Base-by-base conservation (phyloP, 2,113 vertebrate genomes). In the Phoenicopterus ruber region DNA sequence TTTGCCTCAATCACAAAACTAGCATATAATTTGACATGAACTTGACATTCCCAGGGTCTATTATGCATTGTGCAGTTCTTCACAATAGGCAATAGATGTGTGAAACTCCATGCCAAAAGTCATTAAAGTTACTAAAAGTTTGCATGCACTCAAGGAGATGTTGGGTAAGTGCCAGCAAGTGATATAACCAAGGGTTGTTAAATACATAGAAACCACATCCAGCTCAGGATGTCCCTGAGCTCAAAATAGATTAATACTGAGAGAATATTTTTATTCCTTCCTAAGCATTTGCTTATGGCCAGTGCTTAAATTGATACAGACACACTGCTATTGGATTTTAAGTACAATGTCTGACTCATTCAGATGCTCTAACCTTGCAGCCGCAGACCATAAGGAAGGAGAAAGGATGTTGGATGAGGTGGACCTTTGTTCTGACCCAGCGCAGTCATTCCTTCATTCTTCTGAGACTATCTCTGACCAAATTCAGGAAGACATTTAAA, bases 71-170 rank as follows among this genome's bases (percentile, higher is more conserved):
- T 94, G 57, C 38, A 52, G 0, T 79, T 94, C 78, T 89, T 91
- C 70, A 90, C 73, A 84, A 85, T 76, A 79, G 87, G 87, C 91
- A 87, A 25, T 87, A 85, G 84, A 85, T 82, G 66, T 82, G 87
- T 94, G 93, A 93, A 96, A 89, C 16, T 79, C 70, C 52, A 36
- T 93, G 94, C 95, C 90, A 97, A 18, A 91, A 94, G 70, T 76
- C 81, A 93, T 93, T 96, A 82, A 87, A 92, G 73, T 88, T 70
- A 16, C 57, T 82, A 49, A 49, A 66, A 94, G 73, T 87, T 93
- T 96, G 73, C 49, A 6, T 79, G 78, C 65, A 78, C 49, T 90
- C 17, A 52, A 82, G 65, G 86, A 96, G 87, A 57, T 82, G 44
- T 76, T 96, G 93, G 74, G 1, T 55, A 69, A 52, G 15, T 61